Evolutionary conservation across 2,888 invertebrate genomes (phyloP).

Genomic region (Epiblema foenella): DNA sequence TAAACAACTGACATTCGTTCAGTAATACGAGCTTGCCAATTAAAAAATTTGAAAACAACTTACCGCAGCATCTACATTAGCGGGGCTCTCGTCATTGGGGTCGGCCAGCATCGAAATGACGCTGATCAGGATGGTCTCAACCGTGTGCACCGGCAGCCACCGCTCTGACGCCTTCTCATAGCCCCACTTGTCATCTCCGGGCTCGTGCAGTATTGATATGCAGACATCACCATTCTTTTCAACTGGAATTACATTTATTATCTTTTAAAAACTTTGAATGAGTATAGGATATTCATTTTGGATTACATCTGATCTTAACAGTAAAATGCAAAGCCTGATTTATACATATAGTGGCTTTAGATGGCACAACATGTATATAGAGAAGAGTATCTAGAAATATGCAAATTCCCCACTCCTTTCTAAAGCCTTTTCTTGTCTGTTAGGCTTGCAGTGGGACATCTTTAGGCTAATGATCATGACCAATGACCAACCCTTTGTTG

Average conservation of each 20-base stretch:
- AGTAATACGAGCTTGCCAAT: too few species aligned
- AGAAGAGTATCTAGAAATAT: too few species aligned
- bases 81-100: constrained; percentile 99
- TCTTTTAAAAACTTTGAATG: neutral
- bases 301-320: neutral
- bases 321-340: too few species aligned
- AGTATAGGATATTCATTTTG: neutral
- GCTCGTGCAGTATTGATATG: constrained; percentile 99
- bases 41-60: constrained; percentile 66
- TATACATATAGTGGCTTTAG: too few species aligned
- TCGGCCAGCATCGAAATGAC: constrained; percentile 99
- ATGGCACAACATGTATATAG: too few species aligned
- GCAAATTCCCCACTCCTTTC: too few species aligned
- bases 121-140: constrained; percentile 99
- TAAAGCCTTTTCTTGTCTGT: too few species aligned
- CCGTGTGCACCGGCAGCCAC: constrained; percentile 99
- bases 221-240: constrained; percentile 98
- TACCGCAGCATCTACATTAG: constrained; percentile 99
- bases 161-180: constrained; percentile 99
- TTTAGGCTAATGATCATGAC: too few species aligned
- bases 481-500: too few species aligned
- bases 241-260: constrained; percentile 86
- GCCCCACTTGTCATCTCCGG: constrained; percentile 99
- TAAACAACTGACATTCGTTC: too few species aligned
- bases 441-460: too few species aligned